Conservation (phyloP, 2,888 invertebrate species). For the Sinodicranocentrus sp. region DNA sequence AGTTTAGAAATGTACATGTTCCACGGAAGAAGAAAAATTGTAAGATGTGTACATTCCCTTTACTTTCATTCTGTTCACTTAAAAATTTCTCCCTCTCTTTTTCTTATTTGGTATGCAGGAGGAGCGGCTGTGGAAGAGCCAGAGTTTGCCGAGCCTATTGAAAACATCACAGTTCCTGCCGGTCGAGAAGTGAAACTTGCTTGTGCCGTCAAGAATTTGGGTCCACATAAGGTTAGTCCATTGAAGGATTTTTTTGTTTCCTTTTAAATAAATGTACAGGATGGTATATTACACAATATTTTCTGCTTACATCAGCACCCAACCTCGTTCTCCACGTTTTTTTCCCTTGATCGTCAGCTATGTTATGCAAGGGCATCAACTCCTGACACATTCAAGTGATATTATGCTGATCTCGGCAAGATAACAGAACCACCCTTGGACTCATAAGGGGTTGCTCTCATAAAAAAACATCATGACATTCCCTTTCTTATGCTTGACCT, state of each 20-base stretch:
- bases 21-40: slow-evolving; percentile 9
- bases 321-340: neutral
- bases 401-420: slow-evolving; percentile 34
- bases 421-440: neutral
- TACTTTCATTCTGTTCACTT: slow-evolving; percentile 38
- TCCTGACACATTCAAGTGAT: neutral
- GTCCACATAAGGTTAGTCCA: slow-evolving; percentile 89
- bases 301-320: slow-evolving; percentile 45
- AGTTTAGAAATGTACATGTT: too few species aligned
- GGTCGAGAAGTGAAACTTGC: slow-evolving; percentile 93
- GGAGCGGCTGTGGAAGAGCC: slow-evolving; percentile 87
- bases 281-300: slow-evolving; percentile 32
- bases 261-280: slow-evolving; percentile 21
- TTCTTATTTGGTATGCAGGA: slow-evolving; percentile 74
- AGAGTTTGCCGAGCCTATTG: slow-evolving; percentile 93
- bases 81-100: slow-evolving; percentile 36
- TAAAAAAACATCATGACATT: slow-evolving; percentile 33
- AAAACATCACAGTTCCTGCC: slow-evolving; percentile 93
- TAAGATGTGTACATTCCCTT: slow-evolving; percentile 29
- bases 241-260: neutral
- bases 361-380: slow-evolving; percentile 40
- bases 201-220: slow-evolving; percentile 94
- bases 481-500: slow-evolving; percentile 28
- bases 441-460: slow-evolving; percentile 17
- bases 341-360: neutral